Conservation (phyloP, 1,140 invertebrate genomes). For the Cheumatopsyche charites region DNA sequence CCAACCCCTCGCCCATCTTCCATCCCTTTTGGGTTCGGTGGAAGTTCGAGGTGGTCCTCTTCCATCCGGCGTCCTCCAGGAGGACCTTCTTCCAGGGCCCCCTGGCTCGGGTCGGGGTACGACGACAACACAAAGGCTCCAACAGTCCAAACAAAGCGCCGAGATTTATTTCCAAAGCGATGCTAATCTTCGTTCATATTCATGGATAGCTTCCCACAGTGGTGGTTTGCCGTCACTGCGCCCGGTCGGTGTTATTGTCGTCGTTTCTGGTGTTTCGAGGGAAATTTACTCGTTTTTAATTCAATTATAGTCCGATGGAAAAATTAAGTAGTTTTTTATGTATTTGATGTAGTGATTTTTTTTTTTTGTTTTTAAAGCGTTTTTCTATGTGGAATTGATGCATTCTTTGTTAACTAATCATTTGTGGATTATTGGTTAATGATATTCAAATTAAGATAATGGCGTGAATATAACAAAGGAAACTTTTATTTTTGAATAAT, state of each 20-base stretch:
- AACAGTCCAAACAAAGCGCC: slow-evolving; percentile 47
- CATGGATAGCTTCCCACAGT: slow-evolving; percentile 43
- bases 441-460: too few species aligned
- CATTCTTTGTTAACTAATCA: too few species aligned
- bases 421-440: too few species aligned
- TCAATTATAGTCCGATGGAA: background rate
- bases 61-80: background rate
- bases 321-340: too few species aligned
- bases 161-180: slow-evolving; percentile 49
- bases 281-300: slow-evolving; percentile 15
- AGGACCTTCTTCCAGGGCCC: background rate
- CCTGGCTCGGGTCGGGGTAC: background rate
- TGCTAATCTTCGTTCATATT: slow-evolving; percentile 50
- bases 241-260: too few species aligned
- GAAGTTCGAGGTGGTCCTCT: too few species aligned
- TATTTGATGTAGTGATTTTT: too few species aligned
- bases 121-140: slow-evolving; percentile 38
- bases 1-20: background rate
- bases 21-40: background rate
- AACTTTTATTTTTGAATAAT: too few species aligned
- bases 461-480: too few species aligned
- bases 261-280: too few species aligned
- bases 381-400: too few species aligned
- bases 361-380: too few species aligned
- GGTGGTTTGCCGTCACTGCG: slow-evolving; percentile 30